phyloP scores from a whole-genome alignment of 2,797 vertebrate species.

The Mormyrus proboscirostris region DNA sequence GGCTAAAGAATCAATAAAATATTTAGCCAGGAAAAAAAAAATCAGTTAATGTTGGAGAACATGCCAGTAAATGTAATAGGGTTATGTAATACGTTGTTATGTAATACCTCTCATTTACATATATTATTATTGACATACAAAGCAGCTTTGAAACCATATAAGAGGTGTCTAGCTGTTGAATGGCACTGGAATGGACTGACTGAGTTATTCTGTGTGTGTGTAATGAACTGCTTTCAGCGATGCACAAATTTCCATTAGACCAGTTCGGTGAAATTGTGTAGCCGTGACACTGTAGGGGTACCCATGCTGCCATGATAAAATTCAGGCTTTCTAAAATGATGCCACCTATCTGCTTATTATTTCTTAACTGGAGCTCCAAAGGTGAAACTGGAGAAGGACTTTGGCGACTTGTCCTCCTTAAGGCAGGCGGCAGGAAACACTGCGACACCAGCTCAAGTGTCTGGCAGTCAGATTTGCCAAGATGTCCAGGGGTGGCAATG shows the following conservation, averaged over 20 bases:
- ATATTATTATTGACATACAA: neutral
- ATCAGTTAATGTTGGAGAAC: neutral
- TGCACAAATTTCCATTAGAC: neutral
- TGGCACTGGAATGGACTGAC: neutral
- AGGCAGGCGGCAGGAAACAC: neutral
- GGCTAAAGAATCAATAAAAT: neutral
- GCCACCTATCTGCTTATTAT: neutral
- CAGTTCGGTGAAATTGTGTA: neutral
- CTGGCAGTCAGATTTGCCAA: neutral
- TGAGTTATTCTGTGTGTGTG: neutral
- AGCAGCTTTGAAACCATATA: neutral
- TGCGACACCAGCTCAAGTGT: neutral
- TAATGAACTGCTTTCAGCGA: neutral
- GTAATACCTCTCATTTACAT: neutral
- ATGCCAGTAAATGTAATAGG: neutral
- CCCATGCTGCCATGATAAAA: neutral
- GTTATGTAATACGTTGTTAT: neutral
- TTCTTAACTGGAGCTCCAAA: neutral
- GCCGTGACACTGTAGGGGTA: neutral
- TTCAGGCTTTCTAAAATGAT: neutral
- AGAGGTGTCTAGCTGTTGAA: neutral
- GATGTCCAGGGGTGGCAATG: neutral
- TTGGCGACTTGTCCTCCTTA: neutral
- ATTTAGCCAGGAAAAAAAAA: neutral
- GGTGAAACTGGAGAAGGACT: conserved; percentile 17